These are phyloP conservation scores for Cydia amplana DNA, from an alignment of 1,140 invertebrate genomes.

Conservation along the genomic window DNA sequence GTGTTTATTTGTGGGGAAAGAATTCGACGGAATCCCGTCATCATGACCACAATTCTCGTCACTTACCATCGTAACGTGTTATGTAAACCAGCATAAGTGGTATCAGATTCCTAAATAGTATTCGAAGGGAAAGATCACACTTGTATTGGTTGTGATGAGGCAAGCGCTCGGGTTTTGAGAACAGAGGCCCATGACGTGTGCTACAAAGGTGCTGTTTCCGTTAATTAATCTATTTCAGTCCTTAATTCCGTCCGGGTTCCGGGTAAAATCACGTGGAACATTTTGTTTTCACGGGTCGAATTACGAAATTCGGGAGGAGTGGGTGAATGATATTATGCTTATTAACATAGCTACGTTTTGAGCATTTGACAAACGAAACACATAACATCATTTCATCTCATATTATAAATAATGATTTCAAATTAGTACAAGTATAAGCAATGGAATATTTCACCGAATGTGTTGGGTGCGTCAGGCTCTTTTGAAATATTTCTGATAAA, in stretches of 20 bases:
- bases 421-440: too few relatives aligned
- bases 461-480: too few relatives aligned
- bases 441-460: too few relatives aligned
- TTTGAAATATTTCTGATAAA: too few relatives aligned
- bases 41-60: background rate
- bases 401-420: too few relatives aligned
- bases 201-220: background rate
- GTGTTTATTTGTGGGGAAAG: conserved; percentile 19
- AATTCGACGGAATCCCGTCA: conserved; percentile 8
- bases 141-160: background rate
- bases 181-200: background rate
- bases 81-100: background rate
- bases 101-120: too few relatives aligned
- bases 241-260: background rate
- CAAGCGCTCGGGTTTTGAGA: background rate
- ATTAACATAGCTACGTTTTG: background rate
- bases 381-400: too few relatives aligned
- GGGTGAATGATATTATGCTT: background rate
- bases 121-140: too few relatives aligned
- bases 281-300: background rate
- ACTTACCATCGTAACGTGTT: background rate
- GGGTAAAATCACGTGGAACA: background rate
- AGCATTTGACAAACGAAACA: too few relatives aligned
- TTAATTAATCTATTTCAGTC: background rate
- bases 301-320: background rate